phyloP scores from a whole-genome alignment of 2,888 invertebrate genomes.

The Crossocerus cetratus region DNA sequence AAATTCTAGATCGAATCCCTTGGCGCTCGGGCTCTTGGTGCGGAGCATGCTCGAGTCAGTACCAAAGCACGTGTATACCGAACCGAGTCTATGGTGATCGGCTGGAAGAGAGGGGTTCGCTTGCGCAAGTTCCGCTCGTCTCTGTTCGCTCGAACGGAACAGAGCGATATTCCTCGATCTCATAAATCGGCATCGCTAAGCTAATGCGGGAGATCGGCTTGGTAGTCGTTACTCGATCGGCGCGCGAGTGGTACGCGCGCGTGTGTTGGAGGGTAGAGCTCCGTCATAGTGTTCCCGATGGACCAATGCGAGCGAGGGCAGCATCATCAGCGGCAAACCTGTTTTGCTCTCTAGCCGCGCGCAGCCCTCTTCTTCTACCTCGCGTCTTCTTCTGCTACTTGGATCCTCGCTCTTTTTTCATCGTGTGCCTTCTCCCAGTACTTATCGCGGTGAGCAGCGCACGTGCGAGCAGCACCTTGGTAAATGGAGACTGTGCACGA shows the following conservation, averaged over 20 bases:
- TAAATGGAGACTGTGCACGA: slow-evolving; percentile 46
- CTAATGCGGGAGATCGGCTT: slow-evolving; percentile 22
- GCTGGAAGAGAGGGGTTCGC: slow-evolving; percentile 33
- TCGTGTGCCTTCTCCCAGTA: slow-evolving; percentile 20
- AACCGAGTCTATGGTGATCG: slow-evolving; percentile 2
- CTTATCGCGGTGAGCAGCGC: slow-evolving; percentile 57
- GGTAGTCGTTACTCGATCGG: slow-evolving; percentile 31
- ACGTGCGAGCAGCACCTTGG: slow-evolving; percentile 70
- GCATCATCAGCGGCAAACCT: slow-evolving; percentile 46
- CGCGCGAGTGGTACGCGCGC: slow-evolving; percentile 2
- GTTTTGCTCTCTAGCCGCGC: slow-evolving; percentile 38
- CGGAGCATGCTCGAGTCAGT: no score
- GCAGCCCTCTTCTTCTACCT: background rate
- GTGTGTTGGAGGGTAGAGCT: slow-evolving; percentile 15
- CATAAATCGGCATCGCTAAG: slow-evolving; percentile 24
- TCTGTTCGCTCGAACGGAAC: slow-evolving; percentile 36
- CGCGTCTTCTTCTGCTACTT: slow-evolving; percentile 31
- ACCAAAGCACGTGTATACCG: background rate
- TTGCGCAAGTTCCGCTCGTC: slow-evolving; percentile 48
- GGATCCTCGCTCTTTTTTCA: slow-evolving; percentile 3
- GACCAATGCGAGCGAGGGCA: slow-evolving; percentile 35
- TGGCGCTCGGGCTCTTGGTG: background rate
- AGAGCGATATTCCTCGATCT: slow-evolving; percentile 22
- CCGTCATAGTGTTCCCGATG: slow-evolving; percentile 34
- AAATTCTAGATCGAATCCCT: slow-evolving; percentile 9